Base-by-base conservation (phyloP, 2,113 vertebrate species). In the Tachysurus vachellii region DNA sequence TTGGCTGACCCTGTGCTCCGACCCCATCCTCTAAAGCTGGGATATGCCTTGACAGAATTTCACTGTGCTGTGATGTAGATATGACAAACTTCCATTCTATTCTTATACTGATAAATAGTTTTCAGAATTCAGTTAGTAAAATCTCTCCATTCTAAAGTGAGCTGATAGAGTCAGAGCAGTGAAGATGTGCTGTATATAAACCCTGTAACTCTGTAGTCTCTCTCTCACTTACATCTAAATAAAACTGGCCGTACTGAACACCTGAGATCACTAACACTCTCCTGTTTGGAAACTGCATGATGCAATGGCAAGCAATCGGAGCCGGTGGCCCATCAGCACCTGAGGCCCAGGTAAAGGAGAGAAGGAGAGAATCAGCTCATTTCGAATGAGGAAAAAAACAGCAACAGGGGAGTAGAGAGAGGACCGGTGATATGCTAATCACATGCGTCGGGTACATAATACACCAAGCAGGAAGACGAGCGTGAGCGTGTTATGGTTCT, bases 261-360 rank as follows among this genome's bases (percentile, higher is more conserved):
- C 26, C 81, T 64, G 61, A 62, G 59, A n/a, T 82, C 59, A 64
- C 61, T 44, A 64, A 17, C 61, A 70, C n/a, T 11, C 61, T 68
- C 61, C 13, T 64, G 57, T 66, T 71, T 31, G 57, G 50, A 71
- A 77, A n/a, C 44, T 14, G 82, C 53, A 56, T 84, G 83, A 84
- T 84, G 83, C 83, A 84, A 84, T 36, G 13, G 14, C 26, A n/a
- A 12, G 83, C 53, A 84, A 84, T 16, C 11, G 0, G 53, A 84
- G 53, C 68, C 36, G 28, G 50, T 7, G 68, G 68, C 19, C 53
- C 82, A 57, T 71, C 53, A 71, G 82, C 82, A 84, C 82, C 82
- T 84, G 82, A 56, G 66, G 82, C 66, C 82, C 82, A 73, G 53
- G 82, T 84, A 54, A 56, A 56, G 9, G 50, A 26, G n/a, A 11